Conservation (phyloP, 2,888 invertebrate genomes). For the Myopa tessellatipennis region DNA sequence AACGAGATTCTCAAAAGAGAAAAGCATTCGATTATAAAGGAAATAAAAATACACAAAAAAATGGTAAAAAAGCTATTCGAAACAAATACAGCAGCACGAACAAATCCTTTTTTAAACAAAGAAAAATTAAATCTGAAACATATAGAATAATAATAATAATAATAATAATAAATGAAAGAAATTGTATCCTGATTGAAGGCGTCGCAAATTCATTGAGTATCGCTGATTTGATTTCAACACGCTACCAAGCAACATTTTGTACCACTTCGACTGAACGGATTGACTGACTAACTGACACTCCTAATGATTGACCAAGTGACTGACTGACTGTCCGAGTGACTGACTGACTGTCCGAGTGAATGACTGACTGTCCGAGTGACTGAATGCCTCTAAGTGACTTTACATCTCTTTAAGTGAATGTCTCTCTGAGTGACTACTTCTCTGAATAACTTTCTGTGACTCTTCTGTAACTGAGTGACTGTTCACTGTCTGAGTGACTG, state of each 20-base stretch:
- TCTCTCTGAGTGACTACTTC: neutral
- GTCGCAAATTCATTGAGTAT: neutral
- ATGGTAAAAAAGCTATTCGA: neutral
- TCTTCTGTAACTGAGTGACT: neutral
- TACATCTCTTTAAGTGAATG: neutral
- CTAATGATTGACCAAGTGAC: conserved; percentile 6
- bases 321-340: conserved; percentile 13
- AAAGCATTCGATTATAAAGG: neutral
- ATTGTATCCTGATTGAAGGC: neutral
- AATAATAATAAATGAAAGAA: conserved; percentile 2
- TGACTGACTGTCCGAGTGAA: conserved; percentile 13
- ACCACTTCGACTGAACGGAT: neutral
- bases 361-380: neutral
- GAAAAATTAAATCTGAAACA: neutral
- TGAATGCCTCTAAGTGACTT: neutral
- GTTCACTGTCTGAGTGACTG: neutral
- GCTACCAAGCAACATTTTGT: conserved; percentile 47
- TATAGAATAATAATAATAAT: conserved; percentile 1
- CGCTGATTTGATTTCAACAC: conserved; percentile 41
- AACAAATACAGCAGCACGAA: conserved; percentile 22
- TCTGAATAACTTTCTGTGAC: too few species aligned
- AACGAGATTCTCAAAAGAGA: neutral
- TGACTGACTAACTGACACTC: neutral
- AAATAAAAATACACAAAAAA: neutral
- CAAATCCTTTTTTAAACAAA: conserved; percentile 8